Base-by-base conservation (phyloP, 1,140 invertebrate species). In the Drosophila ogumai region DNA sequence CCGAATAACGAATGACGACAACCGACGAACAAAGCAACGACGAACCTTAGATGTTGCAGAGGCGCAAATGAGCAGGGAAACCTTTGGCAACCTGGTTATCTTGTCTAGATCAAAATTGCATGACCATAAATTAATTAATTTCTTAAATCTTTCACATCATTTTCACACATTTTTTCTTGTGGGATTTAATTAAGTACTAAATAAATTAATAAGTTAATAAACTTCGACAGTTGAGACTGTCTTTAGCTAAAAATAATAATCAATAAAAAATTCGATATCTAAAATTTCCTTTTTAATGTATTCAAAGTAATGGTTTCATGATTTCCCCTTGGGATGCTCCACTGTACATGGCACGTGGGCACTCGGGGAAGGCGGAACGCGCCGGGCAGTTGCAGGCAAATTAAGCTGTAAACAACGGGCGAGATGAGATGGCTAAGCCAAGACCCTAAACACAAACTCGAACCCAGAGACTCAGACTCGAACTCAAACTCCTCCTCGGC, bases 391-490 rank as follows among this genome's bases (percentile, higher is more conserved):
- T 71, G 68, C 69, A 66, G 40, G 75, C 64, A 88, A 88, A 88
- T 88, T 88, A 90, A 88, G 84, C 84, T 88, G 84, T 88, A 88
- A 87, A 90, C 84, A 87, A 88, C 79, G 75, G 66, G 58, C 73
- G 56, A 65, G 38, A 65, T 65, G 61, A 34, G 65, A 68, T 44
- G 63, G 64, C 56, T 44, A 61, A 66, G 40, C 38, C 47, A 41
- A 65, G 22, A 59, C 63, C 67, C 56, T 43, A 40, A 52, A 36
- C 32, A 9, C 47, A 36, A 19, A 19, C 50, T 52, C 50, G n/a
- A 2, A 28, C 46, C 17, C n/a, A 7, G 10, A 43, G 5, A 34
- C 49, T 52, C 49, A 3, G 3, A 36, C 31, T 54, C 12, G 19
- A 8, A 38, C 66, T 25, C n/a, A 69, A 55, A 44, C 61, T 50